Base-by-base conservation (phyloP, 2,113 vertebrate species). In the Pleuronectes platessa region DNA sequence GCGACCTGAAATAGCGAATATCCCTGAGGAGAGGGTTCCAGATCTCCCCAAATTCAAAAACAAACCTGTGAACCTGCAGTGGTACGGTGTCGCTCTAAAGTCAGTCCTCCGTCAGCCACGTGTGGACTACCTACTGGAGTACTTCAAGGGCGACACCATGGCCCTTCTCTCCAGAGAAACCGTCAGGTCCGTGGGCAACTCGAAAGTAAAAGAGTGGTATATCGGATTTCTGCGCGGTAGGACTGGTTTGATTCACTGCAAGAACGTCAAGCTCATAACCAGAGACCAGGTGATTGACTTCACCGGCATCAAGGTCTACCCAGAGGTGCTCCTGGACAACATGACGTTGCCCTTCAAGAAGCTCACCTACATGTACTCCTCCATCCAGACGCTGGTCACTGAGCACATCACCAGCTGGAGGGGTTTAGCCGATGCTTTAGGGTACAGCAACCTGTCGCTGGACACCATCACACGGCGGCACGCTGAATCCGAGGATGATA, bases 181-280 rank as follows among this genome's bases (percentile, higher is more conserved):
- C 1, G 92, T 99, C n/a, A 96, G 92, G 91, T 97, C 95, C 55
- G 93, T 97, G 18, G 98, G 98, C 13, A 97, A 98, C 79, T 93
- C 90, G n/a, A 99, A 96, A 92, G 91, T 95, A 12, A 99, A 99
- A 87, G 97, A 98, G 60, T 99, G 98, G 98, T 98, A 97, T 0
- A 95, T 99, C 3, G 97, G 95, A 45, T 94, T 98, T 81, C 94
- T 97, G 47, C 93, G 96, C 87, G 97, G 92, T 61, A 96, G 95
- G 68, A 91, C 96, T 40, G 98, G 98, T 69, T 95, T 99, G 64
- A 89, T 99, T 37, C 98, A 97, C 27, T 97, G 95, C 86, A 99
- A 95, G 94, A 99, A 99, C 12, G 2, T 99, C 70, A 99, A 97
- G 89, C 71, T 98, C 58, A 97, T 98, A 88, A 91, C 94, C 54